Evolutionary conservation across 2,888 invertebrate species (phyloP).

Genomic region (Hartigia nigra): DNA sequence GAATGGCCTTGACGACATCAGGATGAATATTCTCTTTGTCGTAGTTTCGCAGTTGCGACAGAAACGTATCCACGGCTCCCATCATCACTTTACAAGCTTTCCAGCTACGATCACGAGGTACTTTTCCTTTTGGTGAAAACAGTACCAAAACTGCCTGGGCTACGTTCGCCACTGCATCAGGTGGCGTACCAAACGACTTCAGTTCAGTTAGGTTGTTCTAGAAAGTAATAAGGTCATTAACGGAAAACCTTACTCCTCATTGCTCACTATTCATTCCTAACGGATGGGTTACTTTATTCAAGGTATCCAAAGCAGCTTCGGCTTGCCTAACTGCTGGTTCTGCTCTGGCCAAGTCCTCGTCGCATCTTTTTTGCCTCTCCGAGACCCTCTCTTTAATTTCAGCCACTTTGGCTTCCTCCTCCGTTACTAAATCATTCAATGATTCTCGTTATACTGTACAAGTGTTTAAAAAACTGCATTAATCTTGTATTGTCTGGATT

Average conservation of each 20-base stretch:
- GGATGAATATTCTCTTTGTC: constrained; percentile 95
- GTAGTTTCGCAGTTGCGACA: constrained; percentile 84
- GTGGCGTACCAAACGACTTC: constrained; percentile 93
- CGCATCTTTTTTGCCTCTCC: constrained; percentile 86
- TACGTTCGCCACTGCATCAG: constrained; percentile 88
- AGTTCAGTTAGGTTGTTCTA: constrained; percentile 89
- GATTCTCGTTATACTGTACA: not conserved
- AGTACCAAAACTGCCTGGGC: constrained; percentile 89
- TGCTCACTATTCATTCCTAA: no score
- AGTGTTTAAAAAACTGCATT: constrained; percentile 17
- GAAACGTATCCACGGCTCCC: constrained; percentile 89
- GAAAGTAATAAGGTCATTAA: no score
- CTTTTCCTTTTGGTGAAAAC: constrained; percentile 83
- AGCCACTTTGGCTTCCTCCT: constrained; percentile 91
- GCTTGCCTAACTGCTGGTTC: constrained; percentile 92
- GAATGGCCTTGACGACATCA: constrained; percentile 84
- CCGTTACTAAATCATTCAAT: constrained; percentile 69
- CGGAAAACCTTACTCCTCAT: no score
- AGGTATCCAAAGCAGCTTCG: constrained; percentile 88
- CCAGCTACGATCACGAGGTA: constrained; percentile 94
- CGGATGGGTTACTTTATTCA: constrained; percentile 77
- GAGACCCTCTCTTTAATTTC: constrained; percentile 90
- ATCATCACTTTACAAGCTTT: constrained; percentile 91
- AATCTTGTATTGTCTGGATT: constrained; percentile 17
- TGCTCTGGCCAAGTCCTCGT: constrained; percentile 89